phyloP scores from a whole-genome alignment of 2,797 vertebrate species.

The Avahi laniger region DNA sequence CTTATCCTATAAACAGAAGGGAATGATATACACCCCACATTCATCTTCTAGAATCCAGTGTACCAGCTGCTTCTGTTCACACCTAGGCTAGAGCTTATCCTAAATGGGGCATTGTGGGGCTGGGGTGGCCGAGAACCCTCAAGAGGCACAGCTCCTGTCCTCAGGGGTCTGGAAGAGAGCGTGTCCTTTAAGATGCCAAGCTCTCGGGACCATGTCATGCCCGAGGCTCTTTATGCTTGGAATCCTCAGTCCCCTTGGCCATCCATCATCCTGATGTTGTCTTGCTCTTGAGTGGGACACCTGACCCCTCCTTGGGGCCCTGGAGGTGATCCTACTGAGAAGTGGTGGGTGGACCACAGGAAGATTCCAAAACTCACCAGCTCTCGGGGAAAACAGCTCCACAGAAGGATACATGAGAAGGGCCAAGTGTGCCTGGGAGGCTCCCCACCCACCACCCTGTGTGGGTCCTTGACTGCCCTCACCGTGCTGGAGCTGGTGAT shows the following conservation, averaged over 20 bases:
- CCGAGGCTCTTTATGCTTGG: not conserved
- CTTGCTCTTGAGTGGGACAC: not conserved
- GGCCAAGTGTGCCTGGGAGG: not conserved
- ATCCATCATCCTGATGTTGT: not conserved
- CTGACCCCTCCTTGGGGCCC: not conserved
- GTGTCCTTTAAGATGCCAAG: not conserved
- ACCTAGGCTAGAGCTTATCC: not conserved
- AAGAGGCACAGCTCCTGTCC: not conserved
- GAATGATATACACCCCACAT: not conserved
- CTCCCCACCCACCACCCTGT: rapidly evolving
- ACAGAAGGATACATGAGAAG: not conserved
- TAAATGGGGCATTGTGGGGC: not conserved
- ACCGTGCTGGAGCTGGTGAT: conserved; percentile 96
- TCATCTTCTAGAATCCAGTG: not conserved
- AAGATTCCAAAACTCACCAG: not conserved
- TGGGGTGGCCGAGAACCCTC: not conserved
- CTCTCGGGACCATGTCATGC: not conserved
- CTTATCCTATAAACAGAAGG: not conserved
- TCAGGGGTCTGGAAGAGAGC: not conserved
- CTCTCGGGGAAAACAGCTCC: not conserved
- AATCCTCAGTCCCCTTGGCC: not conserved
- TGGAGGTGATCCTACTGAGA: not conserved
- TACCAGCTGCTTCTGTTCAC: not conserved
- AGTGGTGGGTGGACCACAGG: not conserved
- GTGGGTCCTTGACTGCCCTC: conserved; percentile 87